phyloP scores from a whole-genome alignment of 2,797 vertebrate species.

The Rhinichthys osculus region DNA sequence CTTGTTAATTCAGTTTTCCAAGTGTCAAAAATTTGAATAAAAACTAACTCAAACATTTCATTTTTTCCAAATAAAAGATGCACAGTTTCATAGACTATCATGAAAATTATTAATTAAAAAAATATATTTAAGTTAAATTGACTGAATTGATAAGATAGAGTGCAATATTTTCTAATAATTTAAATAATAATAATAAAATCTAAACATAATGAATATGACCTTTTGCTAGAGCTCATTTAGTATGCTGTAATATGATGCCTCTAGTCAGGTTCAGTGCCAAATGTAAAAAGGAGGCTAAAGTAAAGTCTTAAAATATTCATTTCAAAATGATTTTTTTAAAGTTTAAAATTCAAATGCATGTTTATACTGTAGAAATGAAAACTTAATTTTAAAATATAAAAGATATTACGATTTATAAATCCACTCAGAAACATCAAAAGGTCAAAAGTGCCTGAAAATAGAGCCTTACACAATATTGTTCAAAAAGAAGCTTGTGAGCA shows the following conservation, averaged over 20 bases:
- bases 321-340: conserved; percentile 1
- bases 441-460: not conserved
- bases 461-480: not conserved
- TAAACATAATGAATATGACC: conserved; percentile 2
- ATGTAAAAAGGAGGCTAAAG: conserved; percentile 17
- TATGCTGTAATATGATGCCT: conserved; percentile 37
- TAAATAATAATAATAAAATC: not conserved
- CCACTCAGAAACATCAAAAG: not conserved
- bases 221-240: not conserved
- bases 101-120: not conserved
- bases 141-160: not conserved
- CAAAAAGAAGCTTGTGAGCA: not conserved
- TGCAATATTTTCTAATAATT: not conserved
- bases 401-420: not conserved
- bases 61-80: not conserved
- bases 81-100: not conserved
- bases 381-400: not conserved
- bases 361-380: not conserved
- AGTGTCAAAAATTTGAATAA: not conserved
- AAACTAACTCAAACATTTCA: not conserved
- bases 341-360: not conserved
- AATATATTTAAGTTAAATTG: not conserved
- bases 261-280: conserved; percentile 31
- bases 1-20: not conserved
- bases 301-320: conserved; percentile 23